Base-by-base conservation (phyloP, 2,797 vertebrate species). In the Toxotes lorentzi region DNA sequence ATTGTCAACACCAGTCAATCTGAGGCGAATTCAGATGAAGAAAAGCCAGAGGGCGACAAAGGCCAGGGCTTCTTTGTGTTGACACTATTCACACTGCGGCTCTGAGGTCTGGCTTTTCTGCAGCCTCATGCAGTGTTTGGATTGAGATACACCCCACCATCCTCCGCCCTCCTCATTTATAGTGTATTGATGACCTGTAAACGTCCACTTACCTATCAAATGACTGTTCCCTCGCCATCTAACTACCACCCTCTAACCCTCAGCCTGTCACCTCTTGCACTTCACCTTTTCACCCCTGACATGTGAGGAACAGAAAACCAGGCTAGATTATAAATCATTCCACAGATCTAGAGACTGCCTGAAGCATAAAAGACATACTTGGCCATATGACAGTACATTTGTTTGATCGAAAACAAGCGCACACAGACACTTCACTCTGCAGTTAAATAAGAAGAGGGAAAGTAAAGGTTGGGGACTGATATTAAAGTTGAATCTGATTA, bases 1-100 rank as follows among this genome's bases (percentile, higher is more conserved):
- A 83, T 92, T 91, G 89, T 93, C 87, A 89, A 73, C 86, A 79
- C 72, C 85, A 86, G 88, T 90, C 89, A 89, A 82, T 92, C 89
- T 83, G 73, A 87, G 78, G 73, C 48, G 1, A 87, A 83, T 89
- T 90, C 78, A 79, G 73, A 78, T 10, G 34, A 60, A 77, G 82
- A 82, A 82, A 91, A 89, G 69, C 79, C 79, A 1, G 63, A 68
- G 73, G 68, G 73, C 35, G 23, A 89, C 81, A 88, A 83, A 88
- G 71, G 68, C 76, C 41, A 7, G 70, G 70, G 64, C 57, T 63
- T 65, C 76, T 90, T 86, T 92, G 87, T 92, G 80, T 70, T 35
- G 19, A 21, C 5, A 78, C 80, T 64, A 53, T 92, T 89, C 87
- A 86, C 51, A 23, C 59, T 14, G 57, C 78, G 53, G 73, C 63